Conservation (phyloP, 2,888 invertebrate species). For the Agrypnus murinus region DNA sequence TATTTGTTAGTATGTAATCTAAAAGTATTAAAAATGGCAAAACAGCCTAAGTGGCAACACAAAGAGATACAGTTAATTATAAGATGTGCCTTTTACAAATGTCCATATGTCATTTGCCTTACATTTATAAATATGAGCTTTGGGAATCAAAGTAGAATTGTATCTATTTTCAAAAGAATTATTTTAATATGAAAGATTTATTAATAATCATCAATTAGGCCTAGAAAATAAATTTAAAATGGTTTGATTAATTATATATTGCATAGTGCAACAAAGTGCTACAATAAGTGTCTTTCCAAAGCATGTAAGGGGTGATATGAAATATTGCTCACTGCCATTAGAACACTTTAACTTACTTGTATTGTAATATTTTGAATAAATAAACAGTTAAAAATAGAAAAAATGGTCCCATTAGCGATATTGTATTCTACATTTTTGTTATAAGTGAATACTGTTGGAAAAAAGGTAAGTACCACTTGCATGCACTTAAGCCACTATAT, state of each 20-base stretch:
- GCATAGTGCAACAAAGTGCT: neutral
- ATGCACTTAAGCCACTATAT: too few relatives aligned
- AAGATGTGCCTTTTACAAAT: constrained; percentile 29
- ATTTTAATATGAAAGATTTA: too few relatives aligned
- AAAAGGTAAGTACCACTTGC: too few relatives aligned
- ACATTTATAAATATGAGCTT: constrained; percentile 13
- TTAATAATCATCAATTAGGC: too few relatives aligned
- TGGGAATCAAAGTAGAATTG: neutral
- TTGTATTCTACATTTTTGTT: too few relatives aligned
- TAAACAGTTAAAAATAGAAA: constrained; percentile 10
- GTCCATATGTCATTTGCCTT: constrained; percentile 22
- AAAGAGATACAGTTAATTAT: constrained; percentile 6
- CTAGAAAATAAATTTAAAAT: neutral
- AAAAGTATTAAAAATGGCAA: constrained; percentile 30
- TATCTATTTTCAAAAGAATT: neutral
- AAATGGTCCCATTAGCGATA: too few relatives aligned
- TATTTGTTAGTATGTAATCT: constrained; percentile 26
- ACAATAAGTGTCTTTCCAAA: constrained; percentile 28
- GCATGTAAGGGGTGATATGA: constrained; percentile 36
- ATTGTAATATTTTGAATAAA: constrained; percentile 40
- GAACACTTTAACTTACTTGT: constrained; percentile 33
- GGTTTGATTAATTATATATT: neutral
- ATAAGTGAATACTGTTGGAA: too few relatives aligned
- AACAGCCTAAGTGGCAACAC: neutral
- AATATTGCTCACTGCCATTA: constrained; percentile 47